Percentiles rank a stretch among this genome's conserved stretches.
Conservation (phyloP, 53 echinoderm and acorn worm species). For the Antedon mediterranea region DNA sequence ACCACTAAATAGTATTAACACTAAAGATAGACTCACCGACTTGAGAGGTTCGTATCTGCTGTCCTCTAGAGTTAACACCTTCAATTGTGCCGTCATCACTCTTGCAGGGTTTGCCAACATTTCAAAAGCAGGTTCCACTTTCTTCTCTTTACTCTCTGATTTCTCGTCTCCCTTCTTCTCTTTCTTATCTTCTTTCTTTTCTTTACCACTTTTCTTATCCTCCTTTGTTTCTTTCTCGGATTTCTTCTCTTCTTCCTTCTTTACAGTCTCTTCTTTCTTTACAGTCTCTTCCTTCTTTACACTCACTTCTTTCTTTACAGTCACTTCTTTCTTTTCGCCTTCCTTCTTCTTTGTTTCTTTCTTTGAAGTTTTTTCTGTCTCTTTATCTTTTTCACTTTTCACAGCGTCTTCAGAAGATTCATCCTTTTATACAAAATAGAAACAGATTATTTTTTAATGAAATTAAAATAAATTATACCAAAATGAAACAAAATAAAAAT, state of each 20-base stretch:
- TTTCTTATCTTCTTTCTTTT: constrained; percentile 19
- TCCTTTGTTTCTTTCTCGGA: constrained; percentile 12
- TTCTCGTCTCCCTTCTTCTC: constrained; percentile 12
- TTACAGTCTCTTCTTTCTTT: constrained; percentile 11
- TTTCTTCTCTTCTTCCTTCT: constrained; percentile 8
- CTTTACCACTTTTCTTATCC: constrained; percentile 14
- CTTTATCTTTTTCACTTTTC: constrained; percentile 9
- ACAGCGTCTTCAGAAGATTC: constrained; percentile 18
- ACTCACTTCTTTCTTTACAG: constrained; percentile 20
- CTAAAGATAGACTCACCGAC: constrained; percentile 56
- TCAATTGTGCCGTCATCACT: constrained; percentile 57
- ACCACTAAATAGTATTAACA: not conserved
- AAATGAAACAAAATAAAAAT: not conserved
- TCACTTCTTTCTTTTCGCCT: constrained; percentile 24
- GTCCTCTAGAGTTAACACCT: constrained; percentile 39
- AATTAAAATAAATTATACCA: too few relatives aligned
- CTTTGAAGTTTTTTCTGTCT: not conserved
- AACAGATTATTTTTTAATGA: too few relatives aligned
- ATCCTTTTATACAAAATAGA: constrained; percentile 1
- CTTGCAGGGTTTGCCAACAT: constrained; percentile 68
- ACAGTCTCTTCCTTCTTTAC: constrained; percentile 21
- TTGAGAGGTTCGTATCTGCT: constrained; percentile 51
- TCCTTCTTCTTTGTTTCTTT: constrained; percentile 5
- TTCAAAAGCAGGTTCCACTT: constrained; percentile 64
- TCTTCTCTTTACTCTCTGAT: constrained; percentile 30